Conservation (phyloP, 2,113 vertebrate genomes). For the Chrysochloris asiatica region DNA sequence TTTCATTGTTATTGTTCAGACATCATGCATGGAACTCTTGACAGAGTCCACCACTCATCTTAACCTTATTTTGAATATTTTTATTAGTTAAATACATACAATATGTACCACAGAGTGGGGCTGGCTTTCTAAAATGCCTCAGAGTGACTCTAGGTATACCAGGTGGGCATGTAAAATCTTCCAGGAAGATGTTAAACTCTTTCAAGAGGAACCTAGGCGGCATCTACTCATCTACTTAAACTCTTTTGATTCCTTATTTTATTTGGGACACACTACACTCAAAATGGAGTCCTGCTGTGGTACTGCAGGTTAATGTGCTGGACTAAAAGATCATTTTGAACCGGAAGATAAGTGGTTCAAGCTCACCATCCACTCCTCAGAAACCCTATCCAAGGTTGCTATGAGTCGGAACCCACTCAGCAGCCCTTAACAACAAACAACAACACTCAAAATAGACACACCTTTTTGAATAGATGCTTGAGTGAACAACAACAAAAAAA, state of each 20-base stretch:
- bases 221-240: background rate
- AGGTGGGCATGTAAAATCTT: background rate
- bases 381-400: too few species aligned
- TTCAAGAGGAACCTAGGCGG: background rate
- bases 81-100: background rate
- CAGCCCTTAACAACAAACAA: too few species aligned
- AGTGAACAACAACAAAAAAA: background rate
- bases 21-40: background rate
- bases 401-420: too few species aligned
- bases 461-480: background rate
- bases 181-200: background rate
- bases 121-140: background rate
- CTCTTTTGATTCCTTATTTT: background rate
- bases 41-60: background rate
- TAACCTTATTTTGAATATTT: background rate
- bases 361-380: too few species aligned
- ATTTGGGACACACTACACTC: background rate
- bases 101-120: background rate
- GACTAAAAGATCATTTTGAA: too few species aligned
- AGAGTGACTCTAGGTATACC: background rate
- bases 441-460: background rate
- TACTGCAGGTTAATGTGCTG: too few species aligned
- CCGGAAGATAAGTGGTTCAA: too few species aligned
- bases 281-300: too few species aligned
- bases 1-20: background rate